Evolutionary conservation across 2,113 vertebrate species (phyloP).

Genomic region (Rostratula benghalensis): DNA sequence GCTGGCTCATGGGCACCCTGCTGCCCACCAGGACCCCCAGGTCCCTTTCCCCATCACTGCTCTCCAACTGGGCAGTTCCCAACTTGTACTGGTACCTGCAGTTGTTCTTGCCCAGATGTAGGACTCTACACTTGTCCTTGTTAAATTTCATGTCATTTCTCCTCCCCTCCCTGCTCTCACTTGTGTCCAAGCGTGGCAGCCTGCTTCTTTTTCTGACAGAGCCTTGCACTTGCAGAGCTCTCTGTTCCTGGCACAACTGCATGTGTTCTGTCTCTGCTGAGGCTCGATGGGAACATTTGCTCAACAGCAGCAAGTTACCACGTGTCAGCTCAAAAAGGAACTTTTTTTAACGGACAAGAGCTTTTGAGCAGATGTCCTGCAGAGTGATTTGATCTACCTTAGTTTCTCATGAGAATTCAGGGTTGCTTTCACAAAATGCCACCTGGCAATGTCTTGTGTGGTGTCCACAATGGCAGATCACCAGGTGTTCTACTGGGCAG

Average conservation of each 20-base stretch:
- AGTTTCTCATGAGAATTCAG: neutral
- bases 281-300: neutral
- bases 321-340: neutral
- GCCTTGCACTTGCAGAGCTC: neutral
- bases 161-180: accelerated
- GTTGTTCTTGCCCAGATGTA: too few species aligned
- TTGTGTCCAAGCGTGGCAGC: too few species aligned
- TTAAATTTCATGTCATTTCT: too few species aligned
- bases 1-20: too few species aligned
- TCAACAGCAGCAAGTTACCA: neutral
- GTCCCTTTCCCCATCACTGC: too few species aligned
- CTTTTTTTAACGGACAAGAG: neutral
- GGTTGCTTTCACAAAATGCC: neutral
- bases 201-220: neutral
- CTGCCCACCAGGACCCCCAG: too few species aligned
- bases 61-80: too few species aligned
- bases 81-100: too few species aligned
- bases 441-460: neutral
- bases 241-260: neutral
- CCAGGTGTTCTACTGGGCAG: neutral
- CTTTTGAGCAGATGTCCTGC: neutral
- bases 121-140: too few species aligned
- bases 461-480: neutral
- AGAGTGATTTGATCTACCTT: neutral
- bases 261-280: neutral